These are phyloP conservation scores for Excalfactoria chinensis DNA, from an alignment of 2,113 vertebrate species.

Conservation along the genomic window DNA sequence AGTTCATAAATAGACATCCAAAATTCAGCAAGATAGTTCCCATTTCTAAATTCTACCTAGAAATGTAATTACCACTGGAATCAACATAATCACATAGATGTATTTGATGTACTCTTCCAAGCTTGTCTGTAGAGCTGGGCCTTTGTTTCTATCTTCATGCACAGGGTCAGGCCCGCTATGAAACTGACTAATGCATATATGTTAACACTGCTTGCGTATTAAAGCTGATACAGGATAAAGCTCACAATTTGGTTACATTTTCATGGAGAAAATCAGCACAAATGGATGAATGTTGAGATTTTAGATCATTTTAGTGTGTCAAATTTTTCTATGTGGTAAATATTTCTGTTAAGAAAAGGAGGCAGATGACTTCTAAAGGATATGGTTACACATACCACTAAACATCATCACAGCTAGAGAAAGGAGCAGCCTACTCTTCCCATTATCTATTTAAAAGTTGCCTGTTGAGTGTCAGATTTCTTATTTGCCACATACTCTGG, in stretches of 20 bases:
- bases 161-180: background rate
- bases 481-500: background rate
- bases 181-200: background rate
- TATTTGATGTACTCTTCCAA: background rate
- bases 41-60: background rate
- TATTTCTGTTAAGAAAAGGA: background rate
- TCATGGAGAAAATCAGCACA: background rate
- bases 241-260: background rate
- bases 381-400: background rate
- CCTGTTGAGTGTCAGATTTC: background rate
- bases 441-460: background rate
- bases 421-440: background rate
- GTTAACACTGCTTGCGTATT: background rate
- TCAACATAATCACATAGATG: background rate
- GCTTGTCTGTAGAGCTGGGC: background rate
- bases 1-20: background rate
- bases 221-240: background rate
- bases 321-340: background rate
- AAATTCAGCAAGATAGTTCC: background rate
- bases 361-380: background rate
- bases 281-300: background rate
- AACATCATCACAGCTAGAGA: background rate
- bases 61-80: background rate
- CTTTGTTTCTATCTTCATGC: background rate
- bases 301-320: background rate